A percentile compares a stretch with the other conserved stretches of the same genome.
Evolutionary conservation across 2,888 invertebrate genomes (phyloP).

Genomic region (Anticlea derivata): DNA sequence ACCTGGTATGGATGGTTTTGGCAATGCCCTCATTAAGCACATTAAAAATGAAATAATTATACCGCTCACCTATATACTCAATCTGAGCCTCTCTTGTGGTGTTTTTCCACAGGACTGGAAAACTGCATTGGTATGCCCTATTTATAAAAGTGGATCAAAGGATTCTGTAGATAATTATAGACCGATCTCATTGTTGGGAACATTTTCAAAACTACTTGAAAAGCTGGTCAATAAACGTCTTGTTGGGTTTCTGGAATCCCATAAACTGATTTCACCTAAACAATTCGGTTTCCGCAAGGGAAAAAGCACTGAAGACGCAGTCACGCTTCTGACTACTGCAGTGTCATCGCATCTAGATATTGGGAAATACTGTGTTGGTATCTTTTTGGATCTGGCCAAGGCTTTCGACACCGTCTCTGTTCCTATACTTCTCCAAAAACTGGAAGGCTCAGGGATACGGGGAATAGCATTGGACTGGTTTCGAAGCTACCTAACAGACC

Average conservation of each 20-base stretch:
- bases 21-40: conserved; percentile 6
- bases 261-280: too few relatives aligned
- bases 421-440: too few relatives aligned
- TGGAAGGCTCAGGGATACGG: too few relatives aligned
- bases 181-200: too few relatives aligned
- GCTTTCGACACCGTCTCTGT: too few relatives aligned
- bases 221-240: conserved; percentile 6
- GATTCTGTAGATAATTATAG: conserved; percentile 1
- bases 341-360: conserved; percentile 1
- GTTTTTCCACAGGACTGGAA: conserved; percentile 6
- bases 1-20: too few relatives aligned
- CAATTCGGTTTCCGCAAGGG: conserved; percentile 12
- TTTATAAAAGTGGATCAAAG: conserved; percentile 2
- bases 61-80: conserved; percentile 3
- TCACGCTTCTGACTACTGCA: neutral
- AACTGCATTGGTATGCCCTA: conserved; percentile 4
- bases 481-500: too few relatives aligned
- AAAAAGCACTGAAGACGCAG: too few relatives aligned
- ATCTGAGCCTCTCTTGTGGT: conserved; percentile 6
- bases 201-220: too few relatives aligned
- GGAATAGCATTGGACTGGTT: too few relatives aligned
- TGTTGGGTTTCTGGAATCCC: neutral
- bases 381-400: too few relatives aligned
- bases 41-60: neutral
- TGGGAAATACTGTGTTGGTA: conserved; percentile 5